Base-by-base conservation (phyloP, 2,113 vertebrate genomes). In the Bubo blakistoni region DNA sequence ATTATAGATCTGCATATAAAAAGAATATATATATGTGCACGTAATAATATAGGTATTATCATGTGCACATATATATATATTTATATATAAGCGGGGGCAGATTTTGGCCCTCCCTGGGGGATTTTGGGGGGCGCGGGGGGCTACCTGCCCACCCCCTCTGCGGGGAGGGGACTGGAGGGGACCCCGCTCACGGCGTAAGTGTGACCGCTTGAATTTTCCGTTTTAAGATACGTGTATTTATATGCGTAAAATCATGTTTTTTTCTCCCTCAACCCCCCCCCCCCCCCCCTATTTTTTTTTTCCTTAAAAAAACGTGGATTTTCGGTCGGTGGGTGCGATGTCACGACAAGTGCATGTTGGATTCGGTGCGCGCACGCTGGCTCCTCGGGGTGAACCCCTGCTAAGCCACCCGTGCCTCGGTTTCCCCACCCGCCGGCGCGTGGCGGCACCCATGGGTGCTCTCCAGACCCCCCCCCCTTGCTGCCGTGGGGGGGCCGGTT, bases 171-270 rank as follows among this genome's bases (percentile, higher is more conserved):
- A 11, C 7, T 2, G 1, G 17, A 34, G 34, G 55, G 78, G 57
- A 71, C 15, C 80, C 57, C 0, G 0, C 34, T 92, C 9, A 9
- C 0, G 0, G 66, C 0, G 0, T 67, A 71, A 30, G 18, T 61
- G 46, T 54, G 74, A 47, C 47, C 13, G 5, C 46, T 66, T 44
- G 36, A 19, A 44, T 57, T 51, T 26, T 58, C 20, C 1, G 4
- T 66, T 79, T 82, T 38, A 34, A 59, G 26, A 36, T 34, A 29
- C 5, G 2, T 69, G 32, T 38, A 9, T 85, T 58, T 49, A 16
- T 38, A 49, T 17, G 38, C 5, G 6, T 74, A 19, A 85, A 92
- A 82, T 62, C 19, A 40, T 49, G 13, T 11, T 2, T 8, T 3
- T 9, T 59, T 61, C 40, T 38, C 32, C 69, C 44, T 67, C 11